These are phyloP conservation scores for Aramus guarauna DNA, from an alignment of 2,113 vertebrate species.

Conservation along the genomic window DNA sequence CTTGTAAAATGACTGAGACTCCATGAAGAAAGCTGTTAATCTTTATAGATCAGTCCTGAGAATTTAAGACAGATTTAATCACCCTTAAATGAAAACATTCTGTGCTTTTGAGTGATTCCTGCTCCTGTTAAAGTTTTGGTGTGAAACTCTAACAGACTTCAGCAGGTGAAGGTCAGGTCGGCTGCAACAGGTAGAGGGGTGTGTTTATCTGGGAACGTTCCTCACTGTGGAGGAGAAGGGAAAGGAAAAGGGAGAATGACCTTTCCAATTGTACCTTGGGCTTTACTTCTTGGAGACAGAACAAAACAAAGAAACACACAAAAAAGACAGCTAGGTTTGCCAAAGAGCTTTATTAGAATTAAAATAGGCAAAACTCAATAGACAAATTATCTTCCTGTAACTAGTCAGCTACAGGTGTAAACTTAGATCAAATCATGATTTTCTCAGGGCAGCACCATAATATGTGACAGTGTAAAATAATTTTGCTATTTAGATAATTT, in stretches of 20 bases:
- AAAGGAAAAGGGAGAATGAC: neutral
- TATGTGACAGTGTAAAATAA: neutral
- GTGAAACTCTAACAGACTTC: neutral
- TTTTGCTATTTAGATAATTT: neutral
- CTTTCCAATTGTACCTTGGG: neutral
- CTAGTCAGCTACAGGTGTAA: neutral
- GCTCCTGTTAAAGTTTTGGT: neutral
- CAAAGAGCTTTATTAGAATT: neutral
- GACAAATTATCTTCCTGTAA: neutral
- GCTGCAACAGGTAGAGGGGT: neutral
- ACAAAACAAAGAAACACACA: neutral
- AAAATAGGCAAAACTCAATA: neutral
- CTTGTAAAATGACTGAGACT: neutral
- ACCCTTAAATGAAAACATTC: neutral
- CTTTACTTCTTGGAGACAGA: neutral
- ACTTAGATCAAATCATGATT: neutral
- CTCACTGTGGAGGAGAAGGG: neutral
- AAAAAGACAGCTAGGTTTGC: neutral
- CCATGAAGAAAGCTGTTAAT: neutral
- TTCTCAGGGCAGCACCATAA: neutral
- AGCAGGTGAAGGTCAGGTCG: rapidly evolving
- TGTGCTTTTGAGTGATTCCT: neutral
- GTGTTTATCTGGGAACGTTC: neutral
- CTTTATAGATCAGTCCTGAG: neutral
- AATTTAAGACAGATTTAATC: neutral